Base-by-base conservation (phyloP, 1,140 invertebrate genomes). In the Trichomalopsis sarcophagae region DNA sequence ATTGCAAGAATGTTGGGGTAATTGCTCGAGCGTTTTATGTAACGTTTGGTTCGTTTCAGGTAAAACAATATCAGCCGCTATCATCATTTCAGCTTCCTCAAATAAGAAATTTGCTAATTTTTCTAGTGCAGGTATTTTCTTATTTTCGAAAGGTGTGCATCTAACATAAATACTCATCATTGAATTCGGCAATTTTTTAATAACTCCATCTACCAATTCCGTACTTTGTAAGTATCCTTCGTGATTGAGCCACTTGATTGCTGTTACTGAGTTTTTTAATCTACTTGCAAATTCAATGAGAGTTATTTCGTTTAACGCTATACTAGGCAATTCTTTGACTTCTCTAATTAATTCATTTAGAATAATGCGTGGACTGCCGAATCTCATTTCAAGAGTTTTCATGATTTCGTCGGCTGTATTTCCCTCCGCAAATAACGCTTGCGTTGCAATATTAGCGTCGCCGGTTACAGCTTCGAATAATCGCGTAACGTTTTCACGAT, bases 71-170 rank as follows among this genome's bases (percentile, higher is more conserved):
- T 40, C 68, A 50, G 68, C 69, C 0, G 33, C 17, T 23, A 78
- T 11, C 10, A 55, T 68, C 44, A 75, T 74, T 17, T 74, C 9
- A 17, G 81, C 81, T 55, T 82, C 71, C 5, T 44, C 17, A 55
- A 47, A 82, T 17, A 82, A 33, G 55, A 55, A 82, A 10, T 82
- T 33, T 2, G 81, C 33, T 33, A 82, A 62, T 30, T 30, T 82
- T 21, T 74, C 81, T 82, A 75, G 62, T 2, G 55, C 71, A 4
- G 71, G 47, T 75, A 27, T 30, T 7, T 62, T 14, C 9, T 27
- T 27, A 27, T 55, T 69, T 55, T 55, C 14, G 7, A 7, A 44
- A 62, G 36, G 44, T 11, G 23, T 14, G 21, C 17, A 75, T 50
- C 55, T 0, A 27, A 75, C 9, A 23, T 66, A 80, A 68, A 10